These are phyloP conservation scores for Drosophila melanogaster DNA, from an alignment of 1,140 invertebrate genomes.

Conservation along the genomic window DNA sequence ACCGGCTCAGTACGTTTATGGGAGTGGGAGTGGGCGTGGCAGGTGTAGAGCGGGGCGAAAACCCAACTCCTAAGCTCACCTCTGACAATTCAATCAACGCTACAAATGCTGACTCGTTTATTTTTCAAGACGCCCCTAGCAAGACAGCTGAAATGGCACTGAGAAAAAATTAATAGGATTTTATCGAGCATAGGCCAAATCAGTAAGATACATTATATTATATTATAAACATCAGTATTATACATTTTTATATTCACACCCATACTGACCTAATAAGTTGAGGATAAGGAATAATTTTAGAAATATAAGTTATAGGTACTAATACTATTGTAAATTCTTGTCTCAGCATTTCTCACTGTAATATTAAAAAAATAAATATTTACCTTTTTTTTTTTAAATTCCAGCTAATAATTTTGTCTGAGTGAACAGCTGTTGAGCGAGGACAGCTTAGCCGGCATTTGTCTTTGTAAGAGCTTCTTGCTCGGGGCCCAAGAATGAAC, in stretches of 20 bases:
- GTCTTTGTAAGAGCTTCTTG: conserved; percentile 55
- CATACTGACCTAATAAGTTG: too few species aligned
- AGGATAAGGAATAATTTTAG: too few species aligned
- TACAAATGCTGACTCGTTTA: conserved; percentile 80
- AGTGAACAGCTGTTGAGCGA: conserved; percentile 4
- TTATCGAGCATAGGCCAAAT: too few species aligned
- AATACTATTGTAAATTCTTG: too few species aligned
- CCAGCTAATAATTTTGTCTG: background rate
- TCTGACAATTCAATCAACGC: conserved; percentile 79
- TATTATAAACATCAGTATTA: too few species aligned
- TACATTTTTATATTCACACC: too few species aligned
- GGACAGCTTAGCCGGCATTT: conserved; percentile 50
- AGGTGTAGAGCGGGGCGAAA: conserved; percentile 8
- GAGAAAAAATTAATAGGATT: background rate
- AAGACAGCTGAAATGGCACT: conserved; percentile 17
- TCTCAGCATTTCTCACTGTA: too few species aligned
- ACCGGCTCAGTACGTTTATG: background rate
- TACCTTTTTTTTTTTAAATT: too few species aligned
- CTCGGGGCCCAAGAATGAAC: conserved; percentile 14
- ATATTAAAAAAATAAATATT: too few species aligned
- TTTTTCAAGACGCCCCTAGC: conserved; percentile 51
- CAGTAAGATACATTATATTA: too few species aligned
- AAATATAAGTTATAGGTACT: too few species aligned
- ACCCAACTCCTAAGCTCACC: conserved; percentile 50
- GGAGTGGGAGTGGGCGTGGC: background rate